These are phyloP conservation scores for Actinernus sp. DNA, from an alignment of 92 coral and sea anemone species.

Conservation along the genomic window DNA sequence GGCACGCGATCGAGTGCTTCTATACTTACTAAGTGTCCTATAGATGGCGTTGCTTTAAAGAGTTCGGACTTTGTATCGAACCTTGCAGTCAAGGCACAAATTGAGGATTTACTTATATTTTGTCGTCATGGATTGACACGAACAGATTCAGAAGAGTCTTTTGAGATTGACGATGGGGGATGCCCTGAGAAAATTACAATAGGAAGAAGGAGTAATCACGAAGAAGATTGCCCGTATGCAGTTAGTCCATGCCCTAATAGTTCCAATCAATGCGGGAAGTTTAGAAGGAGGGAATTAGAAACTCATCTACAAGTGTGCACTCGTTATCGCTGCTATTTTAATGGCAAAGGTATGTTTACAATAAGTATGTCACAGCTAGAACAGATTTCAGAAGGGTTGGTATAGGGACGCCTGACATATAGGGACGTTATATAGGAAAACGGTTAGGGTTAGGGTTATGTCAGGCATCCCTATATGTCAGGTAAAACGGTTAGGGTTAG, in stretches of 20 bases:
- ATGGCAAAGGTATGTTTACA: constrained; percentile 73
- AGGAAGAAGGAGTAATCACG: constrained; percentile 85
- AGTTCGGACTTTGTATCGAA: constrained; percentile 84
- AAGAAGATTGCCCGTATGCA: constrained; percentile 83
- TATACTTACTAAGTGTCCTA: constrained; percentile 78
- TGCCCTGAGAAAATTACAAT: constrained; percentile 83
- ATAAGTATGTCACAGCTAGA: not conserved
- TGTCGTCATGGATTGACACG: constrained; percentile 95
- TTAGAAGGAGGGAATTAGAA: constrained; percentile 81
- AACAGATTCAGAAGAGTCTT: constrained; percentile 94
- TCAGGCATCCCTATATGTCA: too few species aligned
- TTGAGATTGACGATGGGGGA: constrained; percentile 84
- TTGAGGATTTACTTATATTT: constrained; percentile 88
- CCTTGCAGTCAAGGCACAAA: constrained; percentile 90
- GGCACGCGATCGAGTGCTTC: constrained; percentile 55
- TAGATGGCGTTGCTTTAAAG: constrained; percentile 76
- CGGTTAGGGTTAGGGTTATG: too few species aligned
- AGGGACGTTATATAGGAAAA: too few species aligned
- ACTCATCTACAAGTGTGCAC: constrained; percentile 85
- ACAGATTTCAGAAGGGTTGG: too few species aligned
- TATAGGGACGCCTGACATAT: too few species aligned
- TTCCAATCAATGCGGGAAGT: constrained; percentile 98
- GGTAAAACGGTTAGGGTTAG: too few species aligned
- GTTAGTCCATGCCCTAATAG: constrained; percentile 96
- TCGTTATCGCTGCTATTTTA: constrained; percentile 83